Evolutionary conservation across 1,140 invertebrate genomes (phyloP).

Genomic region (Trichonephila clavipes): DNA sequence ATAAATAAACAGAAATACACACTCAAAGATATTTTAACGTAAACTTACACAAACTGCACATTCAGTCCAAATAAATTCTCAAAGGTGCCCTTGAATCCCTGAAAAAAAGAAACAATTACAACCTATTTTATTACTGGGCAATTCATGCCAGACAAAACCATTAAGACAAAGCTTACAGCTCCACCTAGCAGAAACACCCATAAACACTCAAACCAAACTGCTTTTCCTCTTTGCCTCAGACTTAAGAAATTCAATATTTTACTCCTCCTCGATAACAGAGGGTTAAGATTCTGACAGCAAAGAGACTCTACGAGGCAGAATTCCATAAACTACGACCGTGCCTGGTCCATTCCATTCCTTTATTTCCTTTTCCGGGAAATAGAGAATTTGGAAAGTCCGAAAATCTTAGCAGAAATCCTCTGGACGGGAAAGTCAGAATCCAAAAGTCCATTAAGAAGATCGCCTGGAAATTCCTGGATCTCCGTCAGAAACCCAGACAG

Average conservation of each 20-base stretch:
- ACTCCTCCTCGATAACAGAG: background rate
- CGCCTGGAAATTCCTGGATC: constrained; percentile 18
- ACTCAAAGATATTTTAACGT: too few species aligned
- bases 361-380: background rate
- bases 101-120: too few species aligned
- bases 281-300: constrained; percentile 9
- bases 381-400: background rate
- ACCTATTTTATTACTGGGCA: too few species aligned
- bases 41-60: too few species aligned
- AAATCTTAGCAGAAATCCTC: constrained; percentile 9
- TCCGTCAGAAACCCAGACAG: constrained; percentile 5
- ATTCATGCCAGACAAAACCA: too few species aligned
- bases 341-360: background rate
- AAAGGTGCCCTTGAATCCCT: too few species aligned
- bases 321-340: background rate
- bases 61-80: too few species aligned
- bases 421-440: background rate
- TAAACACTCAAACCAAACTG: background rate
- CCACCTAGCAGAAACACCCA: too few species aligned
- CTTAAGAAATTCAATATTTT: constrained; percentile 1
- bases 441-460: constrained; percentile 28
- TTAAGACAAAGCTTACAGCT: too few species aligned
- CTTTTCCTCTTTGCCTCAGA: background rate
- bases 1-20: too few species aligned
- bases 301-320: background rate